Conservation (phyloP, 2,113 vertebrate genomes). For the Brienomyrus longianalis region DNA sequence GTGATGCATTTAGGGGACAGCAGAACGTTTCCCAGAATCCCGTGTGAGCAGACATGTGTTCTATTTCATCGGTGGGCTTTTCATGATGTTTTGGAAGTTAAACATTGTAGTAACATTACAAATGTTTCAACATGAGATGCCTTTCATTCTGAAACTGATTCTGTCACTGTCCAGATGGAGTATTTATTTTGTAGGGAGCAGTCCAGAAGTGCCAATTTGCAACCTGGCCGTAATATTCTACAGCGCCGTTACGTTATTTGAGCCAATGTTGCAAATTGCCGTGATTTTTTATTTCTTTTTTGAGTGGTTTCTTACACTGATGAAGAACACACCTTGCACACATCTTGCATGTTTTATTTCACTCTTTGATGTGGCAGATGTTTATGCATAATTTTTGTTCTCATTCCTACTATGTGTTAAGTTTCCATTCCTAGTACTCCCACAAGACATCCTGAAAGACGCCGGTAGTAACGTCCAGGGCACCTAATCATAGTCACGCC, state of each 20-base stretch:
- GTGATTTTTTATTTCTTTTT: not conserved
- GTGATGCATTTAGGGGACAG: not conserved
- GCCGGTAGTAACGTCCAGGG: not conserved
- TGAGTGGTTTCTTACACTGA: not conserved
- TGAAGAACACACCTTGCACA: not conserved
- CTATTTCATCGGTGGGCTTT: not conserved
- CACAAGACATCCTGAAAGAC: not conserved
- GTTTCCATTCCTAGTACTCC: not conserved
- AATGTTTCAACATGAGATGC: not conserved
- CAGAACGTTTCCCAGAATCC: not conserved
- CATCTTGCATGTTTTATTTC: not conserved
- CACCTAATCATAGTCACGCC: not conserved
- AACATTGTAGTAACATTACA: not conserved
- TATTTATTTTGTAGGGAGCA: slow-evolving; percentile 10
- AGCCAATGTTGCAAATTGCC: not conserved
- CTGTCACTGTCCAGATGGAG: not conserved
- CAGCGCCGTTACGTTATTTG: not conserved
- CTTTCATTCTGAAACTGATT: not conserved
- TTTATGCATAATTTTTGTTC: not conserved
- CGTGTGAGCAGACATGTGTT: not conserved
- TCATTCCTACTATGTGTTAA: not conserved
- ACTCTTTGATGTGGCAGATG: not conserved
- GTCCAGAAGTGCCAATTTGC: slow-evolving; percentile 15
- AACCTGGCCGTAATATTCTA: not conserved
- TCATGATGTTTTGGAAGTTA: slow-evolving; percentile 2